Evolutionary conservation across 2,113 vertebrate genomes (phyloP).

Genomic region (Columba livia): DNA sequence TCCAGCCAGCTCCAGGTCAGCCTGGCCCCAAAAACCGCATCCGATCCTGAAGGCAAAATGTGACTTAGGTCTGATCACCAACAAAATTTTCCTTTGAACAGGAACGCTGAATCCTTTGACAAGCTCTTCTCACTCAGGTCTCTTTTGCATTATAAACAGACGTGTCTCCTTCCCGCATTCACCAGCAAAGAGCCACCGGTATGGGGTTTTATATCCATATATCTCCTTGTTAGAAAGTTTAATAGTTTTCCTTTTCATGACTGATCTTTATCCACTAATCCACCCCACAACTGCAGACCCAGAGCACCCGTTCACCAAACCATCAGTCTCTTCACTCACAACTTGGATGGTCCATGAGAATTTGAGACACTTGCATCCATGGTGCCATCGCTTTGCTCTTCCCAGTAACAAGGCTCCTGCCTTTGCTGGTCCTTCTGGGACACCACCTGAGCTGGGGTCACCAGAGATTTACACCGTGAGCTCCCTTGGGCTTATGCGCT

Average conservation of each 20-base stretch:
- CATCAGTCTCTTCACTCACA: background rate
- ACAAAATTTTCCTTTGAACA: fast-evolving
- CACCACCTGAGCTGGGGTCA: background rate
- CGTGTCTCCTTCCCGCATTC: background rate
- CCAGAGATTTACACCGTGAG: background rate
- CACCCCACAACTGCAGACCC: background rate
- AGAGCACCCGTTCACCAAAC: background rate
- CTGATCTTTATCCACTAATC: background rate
- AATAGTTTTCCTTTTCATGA: background rate
- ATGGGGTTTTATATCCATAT: fast-evolving
- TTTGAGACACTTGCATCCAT: background rate
- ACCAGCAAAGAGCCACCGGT: background rate
- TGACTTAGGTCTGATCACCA: fast-evolving
- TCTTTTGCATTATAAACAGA: background rate
- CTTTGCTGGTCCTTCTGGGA: background rate
- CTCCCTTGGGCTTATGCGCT: background rate
- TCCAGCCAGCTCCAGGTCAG: background rate
- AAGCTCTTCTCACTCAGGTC: background rate
- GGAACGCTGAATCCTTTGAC: background rate
- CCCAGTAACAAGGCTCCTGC: background rate
- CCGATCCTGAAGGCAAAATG: background rate
- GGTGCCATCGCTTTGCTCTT: background rate
- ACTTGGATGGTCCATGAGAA: background rate
- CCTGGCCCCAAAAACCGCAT: background rate
- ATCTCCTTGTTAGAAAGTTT: background rate